Base-by-base conservation (phyloP, 2,888 invertebrate genomes). In the Plagiodera versicolora region DNA sequence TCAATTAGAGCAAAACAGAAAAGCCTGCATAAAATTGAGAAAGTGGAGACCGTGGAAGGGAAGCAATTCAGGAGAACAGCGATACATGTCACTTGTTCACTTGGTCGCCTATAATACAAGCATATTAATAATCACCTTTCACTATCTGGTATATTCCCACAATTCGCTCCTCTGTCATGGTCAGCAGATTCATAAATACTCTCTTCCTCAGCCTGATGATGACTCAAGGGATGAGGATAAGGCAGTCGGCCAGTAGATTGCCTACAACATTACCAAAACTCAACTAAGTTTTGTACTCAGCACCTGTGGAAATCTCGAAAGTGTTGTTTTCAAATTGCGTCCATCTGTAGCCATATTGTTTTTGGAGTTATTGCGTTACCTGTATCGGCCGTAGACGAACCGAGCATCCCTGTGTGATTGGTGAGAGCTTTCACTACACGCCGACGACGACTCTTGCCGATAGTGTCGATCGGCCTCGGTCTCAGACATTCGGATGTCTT, bases 401-500 rank as follows among this genome's bases (percentile, higher is more conserved):
- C 91, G 87, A 58, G 87, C 82, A 73, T 90, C 90, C 85, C 89
- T 86, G 81, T 88, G 88, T 70, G 89, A 89, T 85, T 89, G 89
- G 81, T 88, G 88, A 68, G 89, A 88, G 75, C 87, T 88, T 80
- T 88, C 88, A 81, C 90, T 91, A 82, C 85, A 87, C 75, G 85
- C 85, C 73, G 87, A 87, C 72, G 84, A 84, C 50, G 90, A 84
- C 84, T 94, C 94, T 81, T 91, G 86, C 82, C 92, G 85, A 70
- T 77, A 77, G 57, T 77, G 76, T 17, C 94, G 86, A 79, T 95
- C 94, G 55, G 90, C 90, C 79, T 95, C 95, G 54, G 91, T 90
- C 81, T 95, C 95, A 58, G 94, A 93, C 86, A 91, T 89, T 70
- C 90, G 82, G 76, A 94, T 92, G 75, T 95, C 95, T 78, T 94